These are phyloP conservation scores for Chamaedrilus cognettii DNA, from an alignment of 2,888 invertebrate species.

Conservation along the genomic window DNA sequence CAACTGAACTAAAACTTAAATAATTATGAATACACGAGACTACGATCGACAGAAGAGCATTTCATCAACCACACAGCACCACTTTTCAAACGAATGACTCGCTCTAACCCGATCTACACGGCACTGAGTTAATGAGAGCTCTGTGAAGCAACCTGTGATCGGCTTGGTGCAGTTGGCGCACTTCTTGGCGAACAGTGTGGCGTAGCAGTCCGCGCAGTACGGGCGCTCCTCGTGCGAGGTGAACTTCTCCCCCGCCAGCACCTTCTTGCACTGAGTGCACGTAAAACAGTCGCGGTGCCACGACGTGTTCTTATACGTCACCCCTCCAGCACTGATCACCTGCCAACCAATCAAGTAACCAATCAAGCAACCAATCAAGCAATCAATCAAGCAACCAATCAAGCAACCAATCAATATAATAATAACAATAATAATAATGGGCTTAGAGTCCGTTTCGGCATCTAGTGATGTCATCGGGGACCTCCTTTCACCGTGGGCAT, in stretches of 20 bases:
- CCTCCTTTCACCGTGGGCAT: too few relatives aligned
- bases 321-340: constrained; percentile 92
- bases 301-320: constrained; percentile 99
- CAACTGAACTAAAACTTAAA: too few relatives aligned
- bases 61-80: too few relatives aligned
- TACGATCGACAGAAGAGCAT: too few relatives aligned
- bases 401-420: too few relatives aligned
- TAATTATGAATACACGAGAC: too few relatives aligned
- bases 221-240: constrained; percentile 98
- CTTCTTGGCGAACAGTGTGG: constrained; percentile 96
- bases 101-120: too few relatives aligned
- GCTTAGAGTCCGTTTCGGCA: too few relatives aligned
- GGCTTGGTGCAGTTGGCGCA: constrained; percentile 97
- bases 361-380: neutral
- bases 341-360: constrained; percentile 7
- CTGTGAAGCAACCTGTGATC: constrained; percentile 87
- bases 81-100: too few relatives aligned
- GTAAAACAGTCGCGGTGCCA: constrained; percentile 99
- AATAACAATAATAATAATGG: too few relatives aligned
- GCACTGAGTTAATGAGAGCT: too few relatives aligned
- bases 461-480: too few relatives aligned
- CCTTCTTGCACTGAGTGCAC: constrained; percentile 94
- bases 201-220: constrained; percentile 99
- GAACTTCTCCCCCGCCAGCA: constrained; percentile 97
- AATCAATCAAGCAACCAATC: neutral